These are phyloP conservation scores for Clanis bilineata DNA, from an alignment of 2,888 invertebrate genomes.

Conservation along the genomic window DNA sequence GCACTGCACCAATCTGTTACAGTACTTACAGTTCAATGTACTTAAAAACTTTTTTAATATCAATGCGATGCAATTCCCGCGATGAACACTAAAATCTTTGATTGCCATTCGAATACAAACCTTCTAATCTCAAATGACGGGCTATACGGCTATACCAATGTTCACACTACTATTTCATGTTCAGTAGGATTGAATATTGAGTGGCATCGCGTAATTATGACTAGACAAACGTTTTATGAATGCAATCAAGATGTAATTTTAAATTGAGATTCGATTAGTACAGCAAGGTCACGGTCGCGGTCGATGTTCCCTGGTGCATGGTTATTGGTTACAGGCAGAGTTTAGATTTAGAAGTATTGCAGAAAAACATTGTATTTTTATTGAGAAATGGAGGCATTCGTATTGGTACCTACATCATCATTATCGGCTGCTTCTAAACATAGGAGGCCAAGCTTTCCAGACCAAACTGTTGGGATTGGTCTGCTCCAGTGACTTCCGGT, in stretches of 20 bases:
- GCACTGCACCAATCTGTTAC: background rate
- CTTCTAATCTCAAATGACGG: background rate
- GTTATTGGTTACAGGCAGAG: background rate
- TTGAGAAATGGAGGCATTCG: too few relatives aligned
- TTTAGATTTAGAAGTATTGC: too few relatives aligned
- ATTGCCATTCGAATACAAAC: background rate
- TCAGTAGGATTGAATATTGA: background rate
- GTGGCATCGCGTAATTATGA: background rate
- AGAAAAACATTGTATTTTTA: too few relatives aligned
- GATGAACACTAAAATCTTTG: background rate
- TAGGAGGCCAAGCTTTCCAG: too few relatives aligned
- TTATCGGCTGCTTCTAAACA: too few relatives aligned
- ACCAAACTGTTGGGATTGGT: too few relatives aligned
- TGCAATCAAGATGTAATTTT: background rate
- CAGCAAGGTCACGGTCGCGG: background rate
- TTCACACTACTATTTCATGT: background rate
- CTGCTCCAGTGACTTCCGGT: too few relatives aligned
- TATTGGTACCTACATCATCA: too few relatives aligned
- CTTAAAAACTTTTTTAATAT: constrained; percentile 8
- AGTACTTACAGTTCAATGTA: background rate
- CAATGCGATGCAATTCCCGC: constrained; percentile 6
- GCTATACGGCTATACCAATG: background rate
- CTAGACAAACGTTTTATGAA: background rate
- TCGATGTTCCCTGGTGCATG: constrained; percentile 3
- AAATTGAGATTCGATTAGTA: background rate